A percentile compares a stretch with the other conserved stretches of the same genome.
Conservation (phyloP, 2,113 vertebrate genomes). For the Dasyurus viverrinus region DNA sequence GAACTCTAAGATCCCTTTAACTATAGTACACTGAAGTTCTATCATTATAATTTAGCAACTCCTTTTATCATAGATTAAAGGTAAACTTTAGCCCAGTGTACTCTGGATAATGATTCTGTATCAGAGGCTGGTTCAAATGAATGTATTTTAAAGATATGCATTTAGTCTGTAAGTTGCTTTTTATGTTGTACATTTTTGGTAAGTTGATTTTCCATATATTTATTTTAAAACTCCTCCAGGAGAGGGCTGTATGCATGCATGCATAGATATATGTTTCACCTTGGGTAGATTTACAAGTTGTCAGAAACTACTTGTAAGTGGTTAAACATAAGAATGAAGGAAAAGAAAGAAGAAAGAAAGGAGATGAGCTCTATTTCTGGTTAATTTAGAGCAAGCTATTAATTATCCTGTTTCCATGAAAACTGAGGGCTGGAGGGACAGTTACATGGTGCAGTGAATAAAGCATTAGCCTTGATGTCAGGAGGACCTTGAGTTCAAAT, state of each 20-base stretch:
- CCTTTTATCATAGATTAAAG: background rate
- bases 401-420: background rate
- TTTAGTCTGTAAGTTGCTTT: background rate
- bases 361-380: background rate
- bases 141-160: background rate
- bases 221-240: background rate
- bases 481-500: too few species aligned
- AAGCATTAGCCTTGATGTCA: too few species aligned
- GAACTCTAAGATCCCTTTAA: background rate
- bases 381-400: background rate
- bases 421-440: background rate
- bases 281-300: background rate
- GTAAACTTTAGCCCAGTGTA: background rate
- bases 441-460: too few species aligned
- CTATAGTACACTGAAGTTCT: background rate
- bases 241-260: background rate
- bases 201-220: background rate
- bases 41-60: background rate
- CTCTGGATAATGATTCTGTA: background rate
- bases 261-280: background rate
- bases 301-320: background rate
- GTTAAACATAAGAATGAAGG: background rate
- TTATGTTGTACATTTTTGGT: background rate
- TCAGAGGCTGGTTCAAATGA: background rate
- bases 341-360: too few species aligned